A percentile compares a stretch with the other conserved stretches of the same genome.
phyloP scores from a whole-genome alignment of 2,113 vertebrate species.

The Chaetops frenatus region DNA sequence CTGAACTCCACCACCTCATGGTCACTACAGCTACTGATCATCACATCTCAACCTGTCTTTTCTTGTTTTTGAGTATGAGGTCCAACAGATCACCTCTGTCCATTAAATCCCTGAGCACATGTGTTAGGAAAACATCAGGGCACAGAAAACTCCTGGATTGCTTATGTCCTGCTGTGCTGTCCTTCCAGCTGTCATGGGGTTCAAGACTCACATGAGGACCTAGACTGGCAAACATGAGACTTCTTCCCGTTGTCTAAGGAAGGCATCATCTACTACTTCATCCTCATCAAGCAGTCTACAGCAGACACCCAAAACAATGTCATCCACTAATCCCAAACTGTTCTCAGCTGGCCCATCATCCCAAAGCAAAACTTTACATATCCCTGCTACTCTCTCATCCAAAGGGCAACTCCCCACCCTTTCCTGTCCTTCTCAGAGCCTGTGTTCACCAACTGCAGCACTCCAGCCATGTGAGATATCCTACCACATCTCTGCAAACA shows the following conservation, averaged over 20 bases:
- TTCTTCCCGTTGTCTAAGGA: background rate
- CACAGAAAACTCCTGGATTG: background rate
- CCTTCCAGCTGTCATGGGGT: background rate
- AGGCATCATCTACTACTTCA: background rate
- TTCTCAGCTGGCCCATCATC: background rate
- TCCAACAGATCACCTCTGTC: background rate
- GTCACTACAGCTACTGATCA: background rate
- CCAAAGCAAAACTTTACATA: background rate
- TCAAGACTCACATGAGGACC: background rate
- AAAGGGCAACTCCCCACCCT: background rate
- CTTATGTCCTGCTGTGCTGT: background rate
- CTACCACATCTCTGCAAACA: background rate
- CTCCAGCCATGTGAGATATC: background rate
- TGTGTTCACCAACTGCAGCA: background rate
- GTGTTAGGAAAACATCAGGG: background rate
- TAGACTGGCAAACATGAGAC: fast-evolving
- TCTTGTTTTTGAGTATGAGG: background rate
- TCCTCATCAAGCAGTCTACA: background rate
- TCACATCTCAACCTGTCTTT: background rate
- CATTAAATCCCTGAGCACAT: background rate
- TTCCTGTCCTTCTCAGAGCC: background rate
- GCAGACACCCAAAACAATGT: background rate
- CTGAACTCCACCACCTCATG: background rate
- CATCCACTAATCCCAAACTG: background rate
- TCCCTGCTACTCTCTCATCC: background rate